Conservation (phyloP, 2,888 invertebrate genomes). For the Caenorhabditis doughertyi region DNA sequence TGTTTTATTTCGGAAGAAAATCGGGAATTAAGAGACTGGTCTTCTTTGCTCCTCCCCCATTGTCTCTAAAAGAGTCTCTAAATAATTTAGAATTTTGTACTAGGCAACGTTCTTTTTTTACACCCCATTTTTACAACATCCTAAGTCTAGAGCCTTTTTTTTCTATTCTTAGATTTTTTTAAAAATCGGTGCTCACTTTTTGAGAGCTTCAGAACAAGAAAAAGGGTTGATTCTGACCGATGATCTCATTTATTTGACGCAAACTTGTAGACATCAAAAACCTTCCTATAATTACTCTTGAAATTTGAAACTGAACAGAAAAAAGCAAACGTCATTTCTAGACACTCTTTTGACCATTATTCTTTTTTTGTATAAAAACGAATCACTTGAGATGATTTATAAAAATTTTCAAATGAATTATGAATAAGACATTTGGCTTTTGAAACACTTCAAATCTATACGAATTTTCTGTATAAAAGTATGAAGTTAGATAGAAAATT, state of each 20-base stretch:
- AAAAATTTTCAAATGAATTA: background rate
- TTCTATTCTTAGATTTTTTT: background rate
- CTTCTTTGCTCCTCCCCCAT: slow-evolving; percentile 16
- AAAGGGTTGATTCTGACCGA: background rate
- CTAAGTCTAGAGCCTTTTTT: background rate
- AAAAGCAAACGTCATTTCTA: background rate
- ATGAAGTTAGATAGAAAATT: no score
- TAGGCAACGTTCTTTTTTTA: slow-evolving; percentile 28
- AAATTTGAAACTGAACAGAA: background rate
- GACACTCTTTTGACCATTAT: no score
- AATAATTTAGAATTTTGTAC: slow-evolving; percentile 28
- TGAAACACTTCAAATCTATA: slow-evolving; percentile 1
- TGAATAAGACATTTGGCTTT: background rate
- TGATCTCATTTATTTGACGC: slow-evolving; percentile 11
- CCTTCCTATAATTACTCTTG: slow-evolving; percentile 13
- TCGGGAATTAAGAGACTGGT: slow-evolving; percentile 7
- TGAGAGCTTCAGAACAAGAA: background rate
- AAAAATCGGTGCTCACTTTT: background rate
- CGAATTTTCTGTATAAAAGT: background rate
- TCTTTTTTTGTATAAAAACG: background rate
- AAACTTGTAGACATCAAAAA: slow-evolving; percentile 22
- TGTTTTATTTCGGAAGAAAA: background rate
- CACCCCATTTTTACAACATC: background rate
- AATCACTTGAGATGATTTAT: slow-evolving; percentile 11
- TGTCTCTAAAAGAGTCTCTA: background rate